phyloP scores from a whole-genome alignment of 1,140 invertebrate species.

The Drosophila melanica region DNA sequence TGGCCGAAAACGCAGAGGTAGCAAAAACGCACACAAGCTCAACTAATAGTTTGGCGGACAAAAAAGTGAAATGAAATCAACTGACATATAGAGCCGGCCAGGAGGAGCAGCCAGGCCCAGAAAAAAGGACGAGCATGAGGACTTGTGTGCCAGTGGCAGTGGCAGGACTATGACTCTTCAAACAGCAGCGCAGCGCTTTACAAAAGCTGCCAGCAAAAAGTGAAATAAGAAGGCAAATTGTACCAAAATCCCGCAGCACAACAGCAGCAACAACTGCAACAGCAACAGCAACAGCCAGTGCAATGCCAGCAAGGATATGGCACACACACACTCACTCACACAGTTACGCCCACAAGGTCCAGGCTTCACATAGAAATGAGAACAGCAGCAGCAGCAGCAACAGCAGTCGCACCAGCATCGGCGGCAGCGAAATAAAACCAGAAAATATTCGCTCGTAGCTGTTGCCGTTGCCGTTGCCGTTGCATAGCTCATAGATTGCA shows the following conservation, averaged over 20 bases:
- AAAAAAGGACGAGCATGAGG: not conserved
- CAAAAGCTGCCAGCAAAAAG: constrained; percentile 51
- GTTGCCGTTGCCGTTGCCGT: constrained; percentile 27
- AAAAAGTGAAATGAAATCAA: constrained; percentile 82
- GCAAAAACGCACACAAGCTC: constrained; percentile 45
- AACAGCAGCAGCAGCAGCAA: constrained; percentile 33
- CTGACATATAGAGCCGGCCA: constrained; percentile 69
- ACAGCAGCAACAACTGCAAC: constrained; percentile 48
- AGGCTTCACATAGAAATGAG: constrained; percentile 62
- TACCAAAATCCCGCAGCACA: constrained; percentile 66
- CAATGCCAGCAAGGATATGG: constrained; percentile 68
- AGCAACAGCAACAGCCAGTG: constrained; percentile 60
- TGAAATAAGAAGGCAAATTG: constrained; percentile 71
- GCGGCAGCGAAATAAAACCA: constrained; percentile 60
- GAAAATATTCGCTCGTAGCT: constrained; percentile 49
- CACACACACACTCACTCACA: constrained; percentile 48
- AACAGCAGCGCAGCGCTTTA: constrained; percentile 37
- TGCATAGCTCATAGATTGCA: constrained; percentile 67
- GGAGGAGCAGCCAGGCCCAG: not conserved
- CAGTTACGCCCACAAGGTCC: constrained; percentile 64
- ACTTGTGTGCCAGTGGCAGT: constrained; percentile 5
- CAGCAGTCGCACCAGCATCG: not conserved
- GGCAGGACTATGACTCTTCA: constrained; percentile 1
- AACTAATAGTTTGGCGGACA: constrained; percentile 72
- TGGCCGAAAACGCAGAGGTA: constrained; percentile 33